Evolutionary conservation across 2,113 vertebrate genomes (phyloP).

Genomic region (Thryonomys swinderianus): DNA sequence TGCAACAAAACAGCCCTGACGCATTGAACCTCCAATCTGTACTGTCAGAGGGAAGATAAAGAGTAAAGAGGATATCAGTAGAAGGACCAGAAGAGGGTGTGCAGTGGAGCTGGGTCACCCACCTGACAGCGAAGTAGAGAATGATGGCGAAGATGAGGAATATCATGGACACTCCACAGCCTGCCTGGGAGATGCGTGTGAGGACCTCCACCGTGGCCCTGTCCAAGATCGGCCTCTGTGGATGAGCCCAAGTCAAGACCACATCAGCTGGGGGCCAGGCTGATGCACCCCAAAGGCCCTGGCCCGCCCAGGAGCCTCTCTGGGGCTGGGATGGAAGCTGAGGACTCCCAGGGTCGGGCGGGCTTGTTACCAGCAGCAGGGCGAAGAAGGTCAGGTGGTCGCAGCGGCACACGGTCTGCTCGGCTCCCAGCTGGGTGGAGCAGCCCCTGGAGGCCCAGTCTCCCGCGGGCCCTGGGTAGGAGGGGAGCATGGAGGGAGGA

Average conservation of each 20-base stretch:
- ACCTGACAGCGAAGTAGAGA: constrained; percentile 87
- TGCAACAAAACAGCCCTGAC: neutral
- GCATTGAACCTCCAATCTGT: neutral
- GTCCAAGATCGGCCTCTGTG: constrained; percentile 82
- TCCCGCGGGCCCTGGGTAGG: constrained; percentile 72
- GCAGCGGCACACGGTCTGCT: constrained; percentile 87
- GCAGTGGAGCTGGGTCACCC: constrained; percentile 13
- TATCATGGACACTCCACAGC: constrained; percentile 86
- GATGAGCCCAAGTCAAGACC: neutral
- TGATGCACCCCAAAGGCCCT: neutral
- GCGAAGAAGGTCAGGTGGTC: constrained; percentile 94
- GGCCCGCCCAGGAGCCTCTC: neutral
- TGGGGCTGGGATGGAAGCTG: neutral
- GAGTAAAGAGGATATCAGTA: neutral
- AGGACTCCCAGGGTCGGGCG: neutral
- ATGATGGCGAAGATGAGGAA: constrained; percentile 86
- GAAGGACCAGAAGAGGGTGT: neutral
- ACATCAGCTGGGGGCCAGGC: neutral
- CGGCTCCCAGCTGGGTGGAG: neutral
- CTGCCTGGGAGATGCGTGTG: constrained; percentile 85
- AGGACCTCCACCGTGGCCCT: constrained; percentile 60
- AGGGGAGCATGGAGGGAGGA: neutral
- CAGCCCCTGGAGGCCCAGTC: constrained; percentile 88
- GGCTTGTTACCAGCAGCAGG: constrained; percentile 90
- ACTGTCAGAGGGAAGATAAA: neutral